A percentile compares a stretch with the other conserved stretches of the same genome.
Evolutionary conservation across 1,140 invertebrate species (phyloP).

Genomic region (Atta cephalotes): DNA sequence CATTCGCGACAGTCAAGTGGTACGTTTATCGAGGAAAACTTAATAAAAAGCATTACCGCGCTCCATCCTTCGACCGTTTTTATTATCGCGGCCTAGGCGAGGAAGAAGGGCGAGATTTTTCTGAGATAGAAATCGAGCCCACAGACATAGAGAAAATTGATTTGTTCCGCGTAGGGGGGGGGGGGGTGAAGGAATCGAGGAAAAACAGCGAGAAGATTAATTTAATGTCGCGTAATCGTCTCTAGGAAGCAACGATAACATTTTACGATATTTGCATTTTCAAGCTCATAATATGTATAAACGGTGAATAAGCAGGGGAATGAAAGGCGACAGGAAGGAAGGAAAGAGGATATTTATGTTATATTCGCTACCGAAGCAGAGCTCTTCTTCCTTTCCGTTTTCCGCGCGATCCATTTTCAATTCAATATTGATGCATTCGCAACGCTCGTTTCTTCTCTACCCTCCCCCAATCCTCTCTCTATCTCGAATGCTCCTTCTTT

Average conservation of each 20-base stretch:
- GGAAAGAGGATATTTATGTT: constrained; percentile 63
- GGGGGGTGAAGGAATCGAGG: neutral
- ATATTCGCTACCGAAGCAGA: constrained; percentile 11
- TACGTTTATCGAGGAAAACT: constrained; percentile 58
- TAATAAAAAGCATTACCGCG: constrained; percentile 59
- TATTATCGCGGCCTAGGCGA: constrained; percentile 19
- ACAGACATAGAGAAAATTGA: constrained; percentile 33
- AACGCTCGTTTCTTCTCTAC: constrained; percentile 22
- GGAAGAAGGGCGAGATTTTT: constrained; percentile 10
- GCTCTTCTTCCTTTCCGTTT: neutral
- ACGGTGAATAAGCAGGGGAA: constrained; percentile 44
- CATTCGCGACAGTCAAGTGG: constrained; percentile 52
- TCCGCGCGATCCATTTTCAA: constrained; percentile 68
- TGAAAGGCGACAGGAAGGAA: constrained; percentile 27
- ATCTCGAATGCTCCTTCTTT: neutral
- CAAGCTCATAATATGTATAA: constrained; percentile 53
- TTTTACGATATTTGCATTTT: constrained; percentile 50
- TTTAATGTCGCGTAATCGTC: constrained; percentile 53
- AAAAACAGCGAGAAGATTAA: constrained; percentile 27
- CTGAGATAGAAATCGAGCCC: constrained; percentile 44
- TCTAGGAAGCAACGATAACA: neutral
- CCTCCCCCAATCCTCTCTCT: neutral
- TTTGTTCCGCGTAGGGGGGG: neutral
- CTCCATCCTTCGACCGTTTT: constrained; percentile 17
- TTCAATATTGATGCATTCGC: constrained; percentile 70